A percentile compares a stretch with the other conserved stretches of the same genome.
phyloP scores from a whole-genome alignment of 2,113 vertebrate genomes.

The Psophia crepitans region DNA sequence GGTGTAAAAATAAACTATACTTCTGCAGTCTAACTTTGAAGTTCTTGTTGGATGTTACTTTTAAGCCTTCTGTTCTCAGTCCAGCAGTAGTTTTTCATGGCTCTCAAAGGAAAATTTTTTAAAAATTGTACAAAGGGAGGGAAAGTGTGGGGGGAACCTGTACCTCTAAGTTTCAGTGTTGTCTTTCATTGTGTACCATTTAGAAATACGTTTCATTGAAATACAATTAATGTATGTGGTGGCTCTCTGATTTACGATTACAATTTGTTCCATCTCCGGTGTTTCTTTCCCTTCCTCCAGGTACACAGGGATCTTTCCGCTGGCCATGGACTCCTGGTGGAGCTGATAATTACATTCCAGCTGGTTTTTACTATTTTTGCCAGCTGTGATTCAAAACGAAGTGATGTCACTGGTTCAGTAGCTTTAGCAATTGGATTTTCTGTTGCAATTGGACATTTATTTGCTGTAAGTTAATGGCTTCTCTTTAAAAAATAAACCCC shows the following conservation, averaged over 20 bases:
- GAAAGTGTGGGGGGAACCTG: too few relatives aligned
- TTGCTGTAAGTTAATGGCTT: constrained; percentile 86
- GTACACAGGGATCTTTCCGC: constrained; percentile 82
- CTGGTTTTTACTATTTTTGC: constrained; percentile 96
- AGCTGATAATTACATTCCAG: constrained; percentile 95
- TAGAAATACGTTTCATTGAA: neutral
- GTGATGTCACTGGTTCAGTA: constrained; percentile 88
- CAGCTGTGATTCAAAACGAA: constrained; percentile 92
- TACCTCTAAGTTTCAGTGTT: neutral
- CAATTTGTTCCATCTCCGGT: neutral
- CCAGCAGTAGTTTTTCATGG: neutral
- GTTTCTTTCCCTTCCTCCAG: constrained; percentile 68
- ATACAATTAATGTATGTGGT: neutral
- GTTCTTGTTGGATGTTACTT: neutral
- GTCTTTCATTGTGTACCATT: neutral
- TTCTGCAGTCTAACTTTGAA: constrained; percentile 26
- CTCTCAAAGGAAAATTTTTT: neutral
- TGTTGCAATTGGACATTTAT: constrained; percentile 92
- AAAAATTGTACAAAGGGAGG: neutral
- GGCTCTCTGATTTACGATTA: neutral
- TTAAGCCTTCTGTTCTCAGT: neutral
- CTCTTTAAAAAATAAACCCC: constrained; percentile 18
- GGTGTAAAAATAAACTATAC: constrained; percentile 11
- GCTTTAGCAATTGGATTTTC: constrained; percentile 91
- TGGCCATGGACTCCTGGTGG: constrained; percentile 89